Percentiles rank a stretch among this genome's conserved stretches.
Evolutionary conservation across 2,797 vertebrate species (phyloP).

Genomic region (Falco concolor): DNA sequence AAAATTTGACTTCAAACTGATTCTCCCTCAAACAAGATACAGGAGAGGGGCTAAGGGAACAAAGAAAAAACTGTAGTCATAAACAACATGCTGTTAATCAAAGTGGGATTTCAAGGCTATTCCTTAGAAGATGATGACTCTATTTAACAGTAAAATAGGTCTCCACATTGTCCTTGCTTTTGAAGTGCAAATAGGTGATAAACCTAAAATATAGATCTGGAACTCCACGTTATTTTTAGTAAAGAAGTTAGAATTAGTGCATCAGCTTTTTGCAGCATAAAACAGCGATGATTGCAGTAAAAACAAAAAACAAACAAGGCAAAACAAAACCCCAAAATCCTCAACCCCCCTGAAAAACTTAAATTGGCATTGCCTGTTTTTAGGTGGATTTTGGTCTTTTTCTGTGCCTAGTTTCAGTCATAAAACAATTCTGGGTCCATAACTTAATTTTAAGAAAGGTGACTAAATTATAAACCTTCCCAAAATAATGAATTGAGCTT

Average conservation of each 20-base stretch:
- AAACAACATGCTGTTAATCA: not conserved
- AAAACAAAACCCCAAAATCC: not conserved
- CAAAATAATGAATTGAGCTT: not conserved
- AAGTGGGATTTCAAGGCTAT: not conserved
- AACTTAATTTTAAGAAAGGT: not conserved
- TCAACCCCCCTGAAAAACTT: not conserved
- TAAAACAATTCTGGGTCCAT: not conserved
- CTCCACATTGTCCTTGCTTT: slow-evolving; percentile 20
- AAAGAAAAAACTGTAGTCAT: not conserved
- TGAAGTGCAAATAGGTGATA: slow-evolving; percentile 45
- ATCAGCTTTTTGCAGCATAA: not conserved
- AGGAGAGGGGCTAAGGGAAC: not conserved
- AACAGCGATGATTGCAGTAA: not conserved
- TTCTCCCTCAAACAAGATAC: not conserved
- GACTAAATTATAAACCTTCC: not conserved
- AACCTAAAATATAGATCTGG: not conserved
- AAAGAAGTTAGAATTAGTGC: not conserved
- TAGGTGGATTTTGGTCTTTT: not conserved
- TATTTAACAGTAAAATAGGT: not conserved
- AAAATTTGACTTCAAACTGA: not conserved
- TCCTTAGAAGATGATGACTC: not conserved
- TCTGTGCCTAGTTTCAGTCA: not conserved
- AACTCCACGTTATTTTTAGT: slow-evolving; percentile 25
- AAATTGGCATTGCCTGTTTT: not conserved
- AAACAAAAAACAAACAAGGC: not conserved